Percentiles rank a stretch among this genome's conserved stretches.
Evolutionary conservation across 2,888 invertebrate genomes (phyloP).

Genomic region (Anaspis maculata): DNA sequence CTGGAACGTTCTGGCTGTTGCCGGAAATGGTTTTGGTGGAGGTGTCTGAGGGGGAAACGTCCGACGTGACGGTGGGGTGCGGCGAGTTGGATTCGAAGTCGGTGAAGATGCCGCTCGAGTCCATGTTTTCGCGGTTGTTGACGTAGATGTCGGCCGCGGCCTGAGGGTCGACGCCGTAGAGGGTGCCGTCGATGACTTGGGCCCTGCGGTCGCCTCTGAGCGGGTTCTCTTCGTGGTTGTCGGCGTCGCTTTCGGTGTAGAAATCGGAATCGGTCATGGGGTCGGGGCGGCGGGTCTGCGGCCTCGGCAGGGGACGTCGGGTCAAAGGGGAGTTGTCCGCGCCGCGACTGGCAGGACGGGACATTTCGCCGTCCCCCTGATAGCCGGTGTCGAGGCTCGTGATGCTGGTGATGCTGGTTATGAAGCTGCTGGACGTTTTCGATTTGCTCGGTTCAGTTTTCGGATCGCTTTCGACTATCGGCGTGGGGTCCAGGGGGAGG

Average conservation of each 20-base stretch:
- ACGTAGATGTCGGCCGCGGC: conserved; percentile 46
- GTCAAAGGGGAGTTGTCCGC: conserved; percentile 63
- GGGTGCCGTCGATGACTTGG: conserved; percentile 81
- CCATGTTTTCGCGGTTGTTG: conserved; percentile 67
- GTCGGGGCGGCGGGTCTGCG: conserved; percentile 56
- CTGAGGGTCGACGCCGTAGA: conserved; percentile 64
- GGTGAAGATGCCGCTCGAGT: conserved; percentile 82
- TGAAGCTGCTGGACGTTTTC: conserved; percentile 67
- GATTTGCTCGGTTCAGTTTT: conserved; percentile 56
- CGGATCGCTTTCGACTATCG: conserved; percentile 47
- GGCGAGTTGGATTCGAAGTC: conserved; percentile 60
- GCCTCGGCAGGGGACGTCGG: conserved; percentile 44
- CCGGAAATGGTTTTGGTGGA: conserved; percentile 49
- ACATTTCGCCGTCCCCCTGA: conserved; percentile 87
- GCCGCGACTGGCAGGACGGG: conserved; percentile 74
- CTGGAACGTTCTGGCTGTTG: conserved; percentile 42
- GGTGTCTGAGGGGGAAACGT: conserved; percentile 57
- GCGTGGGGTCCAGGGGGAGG: conserved; percentile 68
- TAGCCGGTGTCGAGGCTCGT: conserved; percentile 90
- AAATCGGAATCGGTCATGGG: conserved; percentile 90
- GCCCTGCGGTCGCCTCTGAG: conserved; percentile 63
- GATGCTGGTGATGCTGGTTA: conserved; percentile 83
- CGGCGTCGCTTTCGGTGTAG: conserved; percentile 84
- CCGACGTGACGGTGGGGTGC: conserved; percentile 24
- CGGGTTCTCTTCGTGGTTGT: conserved; percentile 68